Evolutionary conservation across 1,140 invertebrate genomes (phyloP).

Genomic region (Antheraea mylitta): DNA sequence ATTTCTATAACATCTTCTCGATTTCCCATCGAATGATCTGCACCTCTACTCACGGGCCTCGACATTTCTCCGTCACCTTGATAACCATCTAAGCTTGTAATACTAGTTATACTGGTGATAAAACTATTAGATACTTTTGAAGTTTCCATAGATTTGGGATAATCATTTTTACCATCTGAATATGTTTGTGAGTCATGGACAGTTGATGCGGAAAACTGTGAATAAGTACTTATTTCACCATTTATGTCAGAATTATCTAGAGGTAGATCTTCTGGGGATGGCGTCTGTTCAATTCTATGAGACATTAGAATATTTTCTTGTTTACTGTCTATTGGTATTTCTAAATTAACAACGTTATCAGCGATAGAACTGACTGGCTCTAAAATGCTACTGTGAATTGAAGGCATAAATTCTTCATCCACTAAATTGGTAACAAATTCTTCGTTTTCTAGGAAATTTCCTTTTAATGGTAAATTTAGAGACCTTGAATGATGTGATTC

Average conservation of each 20-base stretch:
- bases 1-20: conserved; percentile 73
- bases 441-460: conserved; percentile 24
- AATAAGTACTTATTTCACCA: conserved; percentile 75
- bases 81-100: conserved; percentile 92
- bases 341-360: conserved; percentile 80
- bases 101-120: conserved; percentile 90
- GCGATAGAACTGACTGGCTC: conserved; percentile 74
- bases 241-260: conserved; percentile 83
- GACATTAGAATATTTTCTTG: conserved; percentile 60
- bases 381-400: conserved; percentile 76
- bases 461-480: conserved; percentile 16
- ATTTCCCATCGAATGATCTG: conserved; percentile 81
- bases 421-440: conserved; percentile 46
- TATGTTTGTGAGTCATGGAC: conserved; percentile 75
- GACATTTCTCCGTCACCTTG: conserved; percentile 93
- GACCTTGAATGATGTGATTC: conserved; percentile 22
- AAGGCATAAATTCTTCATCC: conserved; percentile 75
- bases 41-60: conserved; percentile 86
- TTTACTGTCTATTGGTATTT: conserved; percentile 78
- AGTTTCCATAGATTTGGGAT: conserved; percentile 80
- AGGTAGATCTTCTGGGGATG: conserved; percentile 89
- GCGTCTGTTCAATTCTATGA: conserved; percentile 84
- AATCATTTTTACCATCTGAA: conserved; percentile 79
- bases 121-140: conserved; percentile 84
- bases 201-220: conserved; percentile 68